Base-by-base conservation (phyloP, 2,113 vertebrate genomes). In the Vicugna pacos region DNA sequence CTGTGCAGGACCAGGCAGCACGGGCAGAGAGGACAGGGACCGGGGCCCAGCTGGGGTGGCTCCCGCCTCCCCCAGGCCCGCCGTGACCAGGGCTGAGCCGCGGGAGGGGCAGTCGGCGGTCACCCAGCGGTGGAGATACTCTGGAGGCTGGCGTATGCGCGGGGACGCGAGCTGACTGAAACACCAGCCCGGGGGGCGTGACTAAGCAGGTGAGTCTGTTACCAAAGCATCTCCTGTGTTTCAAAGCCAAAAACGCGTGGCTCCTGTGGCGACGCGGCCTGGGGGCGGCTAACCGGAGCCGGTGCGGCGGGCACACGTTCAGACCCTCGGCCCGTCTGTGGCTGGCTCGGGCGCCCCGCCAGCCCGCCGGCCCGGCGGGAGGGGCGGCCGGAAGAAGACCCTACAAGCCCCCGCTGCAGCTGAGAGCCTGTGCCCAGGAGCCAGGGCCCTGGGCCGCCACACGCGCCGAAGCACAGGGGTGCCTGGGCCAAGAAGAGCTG, bases 251-350 rank as follows among this genome's bases (percentile, higher is more conserved):
- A 19, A 22, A 0, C 0, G 2, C 5, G 1, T 1, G 46, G 30
- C 14, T 8, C 13, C 80, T 11, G 6, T 0, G 60, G 14, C 5
- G 60, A 32, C 50, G 20, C n/a, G 9, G 54, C 32, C 62, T 92
- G 3, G 0, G 60, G 76, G 38, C 9, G 0, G 84, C 79, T 30
- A 17, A 15, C 0, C 0, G 19, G 17, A 32, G 54, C 1, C 0
- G 30, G 11, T 3, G 0, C 3, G 0, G 50, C 0, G 1, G 16
- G 56, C 32, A 8, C 1, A 0, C 0, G 54, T n/a, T 17, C 65
- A 11, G 11, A 38, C 19, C 0, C 1, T 14, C 24, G 3, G 15
- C 6, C 50, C 1, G 16, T 30, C 60, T 2, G n/a, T 2, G 5
- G 15, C 22, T 1, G 54, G 19, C 73, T 52, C 8, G 5, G 46